Percentiles rank a stretch among this genome's conserved stretches.
phyloP scores from a whole-genome alignment of 1,140 invertebrate species.

The Ips nitidus region DNA sequence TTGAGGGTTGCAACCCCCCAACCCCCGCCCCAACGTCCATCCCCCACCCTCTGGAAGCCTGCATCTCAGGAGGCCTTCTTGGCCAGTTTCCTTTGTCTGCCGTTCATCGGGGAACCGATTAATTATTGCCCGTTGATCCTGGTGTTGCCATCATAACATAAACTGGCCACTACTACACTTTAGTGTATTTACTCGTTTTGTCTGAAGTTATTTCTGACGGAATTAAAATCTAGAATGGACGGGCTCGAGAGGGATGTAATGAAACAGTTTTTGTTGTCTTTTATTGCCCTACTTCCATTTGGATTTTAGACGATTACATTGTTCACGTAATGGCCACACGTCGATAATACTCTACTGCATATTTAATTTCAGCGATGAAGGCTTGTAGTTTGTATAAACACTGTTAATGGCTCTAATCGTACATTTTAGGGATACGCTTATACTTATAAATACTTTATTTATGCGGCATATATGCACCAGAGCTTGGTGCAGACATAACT shows the following conservation, averaged over 20 bases:
- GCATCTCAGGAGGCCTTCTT: conserved; percentile 46
- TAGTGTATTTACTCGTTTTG: conserved; percentile 26
- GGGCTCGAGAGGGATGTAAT: background rate
- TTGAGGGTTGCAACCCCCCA: conserved; percentile 39
- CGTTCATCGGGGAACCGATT: conserved; percentile 52
- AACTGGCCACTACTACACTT: conserved; percentile 40
- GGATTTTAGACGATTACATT: too few species aligned
- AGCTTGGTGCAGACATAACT: too few species aligned
- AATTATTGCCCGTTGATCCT: conserved; percentile 50
- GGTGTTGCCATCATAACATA: conserved; percentile 47
- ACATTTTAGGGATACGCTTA: too few species aligned
- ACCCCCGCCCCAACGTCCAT: conserved; percentile 22
- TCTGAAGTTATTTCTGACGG: conserved; percentile 3
- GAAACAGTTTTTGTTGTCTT: background rate
- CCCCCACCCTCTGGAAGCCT: conserved; percentile 40
- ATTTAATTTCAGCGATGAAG: too few species aligned
- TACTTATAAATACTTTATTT: too few species aligned
- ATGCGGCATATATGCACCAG: too few species aligned
- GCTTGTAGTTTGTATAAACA: too few species aligned
- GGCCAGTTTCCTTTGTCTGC: conserved; percentile 50
- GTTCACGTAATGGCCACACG: too few species aligned
- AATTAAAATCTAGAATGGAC: conserved; percentile 9
- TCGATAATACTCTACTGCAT: too few species aligned
- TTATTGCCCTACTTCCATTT: background rate
- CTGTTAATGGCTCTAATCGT: too few species aligned